Evolutionary conservation across 2,113 vertebrate species (phyloP), one percentile per base, ranked within the genome.

Genomic region (Sula dactylatra): DNA sequence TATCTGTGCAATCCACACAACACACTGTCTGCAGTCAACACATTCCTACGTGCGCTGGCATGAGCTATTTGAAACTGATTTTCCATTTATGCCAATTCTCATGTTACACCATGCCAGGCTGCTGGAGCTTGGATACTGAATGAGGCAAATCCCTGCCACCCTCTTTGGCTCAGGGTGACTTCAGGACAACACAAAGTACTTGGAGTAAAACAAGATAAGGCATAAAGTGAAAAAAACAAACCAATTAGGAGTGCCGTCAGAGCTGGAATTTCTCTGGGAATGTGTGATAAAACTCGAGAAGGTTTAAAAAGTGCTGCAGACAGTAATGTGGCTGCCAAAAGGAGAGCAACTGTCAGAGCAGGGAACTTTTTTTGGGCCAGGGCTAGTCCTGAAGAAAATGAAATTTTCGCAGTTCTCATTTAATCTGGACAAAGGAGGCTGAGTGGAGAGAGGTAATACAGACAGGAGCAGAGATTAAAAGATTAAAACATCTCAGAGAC

Each of bases 1-100:
- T 93, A 94, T 97, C 91, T 93, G 26, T 78, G 87, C 89, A 94
- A 91, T 83, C 79, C 94, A 90, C 78, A 95, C 87, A 77, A 77
- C 89, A 94, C 69, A 10, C 47, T 55, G 36, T 9, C 86, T 94
- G 90, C 85, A 94, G 91, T 91, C 84, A 93, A 89, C 94, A 95
- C 89, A 81, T 91, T 93, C 79, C 86, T 88, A 78, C 19, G 2
- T 86, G 93, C 0, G 0, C 76, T 86, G 82, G 95, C 92, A 88
- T 24, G 59, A 97, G 85, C n/a, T 82, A 55, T 73, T 94, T 36
- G 79, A 92, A 96, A 86, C 76, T 50, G 66, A 93, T 97, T 97
- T 95, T 97, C 95, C 92, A 93, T 92, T 58, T 94, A 69, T 67
- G 83, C 92, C 88, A 78, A 0, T 83, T 92, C 92, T 96, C 94